These are phyloP conservation scores for Pluvianellus socialis DNA, from an alignment of 2,113 vertebrate genomes.

Conservation along the genomic window DNA sequence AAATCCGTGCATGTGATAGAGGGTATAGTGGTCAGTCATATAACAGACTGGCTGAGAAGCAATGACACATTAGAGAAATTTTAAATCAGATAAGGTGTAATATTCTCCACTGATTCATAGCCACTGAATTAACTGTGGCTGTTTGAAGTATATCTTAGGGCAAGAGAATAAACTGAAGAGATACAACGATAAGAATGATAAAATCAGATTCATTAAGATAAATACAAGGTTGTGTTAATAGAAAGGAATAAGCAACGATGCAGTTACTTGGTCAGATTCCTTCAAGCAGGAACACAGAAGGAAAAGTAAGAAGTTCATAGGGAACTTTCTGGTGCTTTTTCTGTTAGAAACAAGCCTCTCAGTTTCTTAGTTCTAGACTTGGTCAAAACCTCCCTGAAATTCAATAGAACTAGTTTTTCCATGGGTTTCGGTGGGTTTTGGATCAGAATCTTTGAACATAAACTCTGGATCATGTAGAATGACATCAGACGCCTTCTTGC, in stretches of 20 bases:
- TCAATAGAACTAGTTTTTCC: neutral
- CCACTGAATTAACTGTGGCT: neutral
- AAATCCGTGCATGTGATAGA: neutral
- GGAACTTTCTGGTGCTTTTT: neutral
- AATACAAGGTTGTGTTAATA: neutral
- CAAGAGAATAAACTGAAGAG: neutral
- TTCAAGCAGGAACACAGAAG: neutral
- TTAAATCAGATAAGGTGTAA: neutral
- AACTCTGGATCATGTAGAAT: neutral
- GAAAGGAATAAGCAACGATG: neutral
- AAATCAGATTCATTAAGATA: neutral
- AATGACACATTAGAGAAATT: neutral
- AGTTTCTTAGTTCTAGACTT: neutral
- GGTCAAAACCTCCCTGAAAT: neutral
- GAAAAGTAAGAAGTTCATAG: neutral
- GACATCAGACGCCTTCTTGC: neutral
- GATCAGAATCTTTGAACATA: neutral
- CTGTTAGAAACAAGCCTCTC: neutral
- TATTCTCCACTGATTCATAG: neutral
- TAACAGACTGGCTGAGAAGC: neutral
- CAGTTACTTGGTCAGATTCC: rapidly evolving
- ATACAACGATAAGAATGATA: rapidly evolving
- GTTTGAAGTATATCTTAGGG: neutral
- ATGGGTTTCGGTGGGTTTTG: neutral
- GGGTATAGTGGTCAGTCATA: neutral